A percentile compares a stretch with the other conserved stretches of the same genome.
Conservation (phyloP, 2,113 vertebrate species). For the Pitta sordida region DNA sequence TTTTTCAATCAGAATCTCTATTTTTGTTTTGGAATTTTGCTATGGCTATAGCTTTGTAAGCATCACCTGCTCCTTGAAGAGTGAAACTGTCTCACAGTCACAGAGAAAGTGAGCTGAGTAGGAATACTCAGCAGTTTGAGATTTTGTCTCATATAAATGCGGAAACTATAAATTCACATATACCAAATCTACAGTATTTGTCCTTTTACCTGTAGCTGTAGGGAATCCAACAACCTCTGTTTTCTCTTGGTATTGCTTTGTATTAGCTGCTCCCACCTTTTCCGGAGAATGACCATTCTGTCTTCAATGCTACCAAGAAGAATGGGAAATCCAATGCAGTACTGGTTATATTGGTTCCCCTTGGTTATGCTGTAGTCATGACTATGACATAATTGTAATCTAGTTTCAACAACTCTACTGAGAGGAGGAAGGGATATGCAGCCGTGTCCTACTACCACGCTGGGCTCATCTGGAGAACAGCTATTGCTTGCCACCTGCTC, state of each 20-base stretch:
- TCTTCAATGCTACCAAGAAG: constrained; percentile 73
- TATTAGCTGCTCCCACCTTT: constrained; percentile 66
- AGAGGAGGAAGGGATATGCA: neutral
- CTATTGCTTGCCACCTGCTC: neutral
- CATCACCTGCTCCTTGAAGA: neutral
- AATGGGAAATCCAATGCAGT: neutral
- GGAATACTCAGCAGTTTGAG: neutral
- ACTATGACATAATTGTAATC: neutral
- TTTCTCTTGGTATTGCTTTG: constrained; percentile 72
- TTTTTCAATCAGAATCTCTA: neutral
- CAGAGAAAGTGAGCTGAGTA: neutral
- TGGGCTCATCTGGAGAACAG: neutral
- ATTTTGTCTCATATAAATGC: neutral
- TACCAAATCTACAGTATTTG: neutral
- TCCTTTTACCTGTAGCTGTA: constrained; percentile 80
- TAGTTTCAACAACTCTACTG: neutral
- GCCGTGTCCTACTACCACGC: neutral
- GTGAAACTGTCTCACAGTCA: neutral
- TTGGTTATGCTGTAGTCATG: neutral
- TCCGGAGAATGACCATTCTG: constrained; percentile 60
- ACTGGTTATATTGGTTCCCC: neutral
- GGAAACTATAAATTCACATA: neutral
- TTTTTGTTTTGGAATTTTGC: neutral
- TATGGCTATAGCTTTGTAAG: neutral
- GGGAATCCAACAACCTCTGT: constrained; percentile 73